phyloP scores from a whole-genome alignment of 1,140 invertebrate species.

The Drosophila tsacasi region DNA sequence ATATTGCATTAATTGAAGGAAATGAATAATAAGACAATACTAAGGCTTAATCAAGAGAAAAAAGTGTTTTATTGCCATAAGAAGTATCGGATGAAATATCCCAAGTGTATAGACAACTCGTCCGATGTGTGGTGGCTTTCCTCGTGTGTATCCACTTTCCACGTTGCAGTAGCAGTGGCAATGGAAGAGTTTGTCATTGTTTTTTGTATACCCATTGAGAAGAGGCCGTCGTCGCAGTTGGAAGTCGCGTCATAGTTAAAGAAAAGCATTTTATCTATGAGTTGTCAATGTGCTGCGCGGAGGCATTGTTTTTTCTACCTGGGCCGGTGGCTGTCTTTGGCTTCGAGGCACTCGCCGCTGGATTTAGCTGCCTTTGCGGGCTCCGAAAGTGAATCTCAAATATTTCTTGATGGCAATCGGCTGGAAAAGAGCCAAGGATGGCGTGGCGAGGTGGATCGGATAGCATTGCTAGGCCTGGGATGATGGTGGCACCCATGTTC shows the following conservation, averaged over 20 bases:
- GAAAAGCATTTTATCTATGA: slow-evolving; percentile 72
- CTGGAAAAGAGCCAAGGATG: slow-evolving; percentile 43
- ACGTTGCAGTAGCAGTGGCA: slow-evolving; percentile 44
- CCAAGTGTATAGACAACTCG: slow-evolving; percentile 1
- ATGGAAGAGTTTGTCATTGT: slow-evolving; percentile 43
- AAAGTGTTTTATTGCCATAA: not conserved
- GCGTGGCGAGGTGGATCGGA: slow-evolving; percentile 25
- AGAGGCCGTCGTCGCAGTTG: slow-evolving; percentile 44
- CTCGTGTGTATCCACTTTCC: slow-evolving; percentile 40
- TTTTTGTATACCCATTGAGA: slow-evolving; percentile 52
- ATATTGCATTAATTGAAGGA: not conserved
- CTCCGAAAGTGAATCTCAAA: slow-evolving; percentile 77
- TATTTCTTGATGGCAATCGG: slow-evolving; percentile 67
- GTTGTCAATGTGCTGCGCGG: slow-evolving; percentile 46
- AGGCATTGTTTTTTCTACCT: slow-evolving; percentile 46
- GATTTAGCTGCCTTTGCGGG: slow-evolving; percentile 16
- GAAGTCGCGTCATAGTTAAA: slow-evolving; percentile 59
- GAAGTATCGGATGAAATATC: not conserved
- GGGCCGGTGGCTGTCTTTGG: not conserved
- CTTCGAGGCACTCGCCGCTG: slow-evolving; percentile 43
- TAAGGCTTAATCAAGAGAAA: not conserved
- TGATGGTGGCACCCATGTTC: slow-evolving; percentile 47
- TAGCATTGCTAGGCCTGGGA: not conserved
- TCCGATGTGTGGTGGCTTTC: slow-evolving; percentile 23
- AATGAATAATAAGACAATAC: not conserved